Evolutionary conservation across 1,140 invertebrate species (phyloP).

Genomic region (Zaprionus lachaisei): DNA sequence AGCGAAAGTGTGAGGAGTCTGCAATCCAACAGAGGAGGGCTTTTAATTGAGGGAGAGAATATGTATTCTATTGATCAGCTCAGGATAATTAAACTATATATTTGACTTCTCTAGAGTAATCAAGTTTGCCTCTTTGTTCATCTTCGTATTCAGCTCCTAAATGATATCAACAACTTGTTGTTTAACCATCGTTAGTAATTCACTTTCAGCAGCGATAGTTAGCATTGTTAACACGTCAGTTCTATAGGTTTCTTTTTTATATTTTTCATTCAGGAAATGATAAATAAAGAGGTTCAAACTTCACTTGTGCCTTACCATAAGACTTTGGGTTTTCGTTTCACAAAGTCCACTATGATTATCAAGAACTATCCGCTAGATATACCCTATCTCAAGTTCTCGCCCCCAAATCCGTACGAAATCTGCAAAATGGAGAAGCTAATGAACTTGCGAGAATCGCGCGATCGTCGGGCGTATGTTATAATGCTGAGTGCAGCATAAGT

Average conservation of each 20-base stretch:
- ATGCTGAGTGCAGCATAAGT: constrained; percentile 44
- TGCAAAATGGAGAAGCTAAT: constrained; percentile 61
- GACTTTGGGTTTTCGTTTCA: background rate
- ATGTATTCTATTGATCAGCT: background rate
- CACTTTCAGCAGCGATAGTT: background rate
- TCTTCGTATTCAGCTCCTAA: background rate
- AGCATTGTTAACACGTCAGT: constrained; percentile 1
- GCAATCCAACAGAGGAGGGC: background rate
- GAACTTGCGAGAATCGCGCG: constrained; percentile 47
- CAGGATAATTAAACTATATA: too few species aligned
- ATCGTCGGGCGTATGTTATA: background rate
- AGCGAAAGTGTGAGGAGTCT: background rate
- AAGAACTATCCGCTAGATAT: background rate
- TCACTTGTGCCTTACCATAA: background rate
- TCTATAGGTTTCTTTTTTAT: background rate
- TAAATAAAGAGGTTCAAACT: background rate
- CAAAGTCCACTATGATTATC: constrained; percentile 1
- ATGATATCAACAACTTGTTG: background rate
- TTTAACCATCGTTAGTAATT: background rate
- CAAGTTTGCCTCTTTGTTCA: background rate
- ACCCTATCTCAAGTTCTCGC: constrained; percentile 1
- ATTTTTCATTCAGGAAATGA: background rate
- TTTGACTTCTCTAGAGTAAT: background rate
- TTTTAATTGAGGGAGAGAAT: background rate
- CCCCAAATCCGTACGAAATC: constrained; percentile 24